Evolutionary conservation across 2,797 vertebrate species (phyloP).

Genomic region (Mallotus villosus): DNA sequence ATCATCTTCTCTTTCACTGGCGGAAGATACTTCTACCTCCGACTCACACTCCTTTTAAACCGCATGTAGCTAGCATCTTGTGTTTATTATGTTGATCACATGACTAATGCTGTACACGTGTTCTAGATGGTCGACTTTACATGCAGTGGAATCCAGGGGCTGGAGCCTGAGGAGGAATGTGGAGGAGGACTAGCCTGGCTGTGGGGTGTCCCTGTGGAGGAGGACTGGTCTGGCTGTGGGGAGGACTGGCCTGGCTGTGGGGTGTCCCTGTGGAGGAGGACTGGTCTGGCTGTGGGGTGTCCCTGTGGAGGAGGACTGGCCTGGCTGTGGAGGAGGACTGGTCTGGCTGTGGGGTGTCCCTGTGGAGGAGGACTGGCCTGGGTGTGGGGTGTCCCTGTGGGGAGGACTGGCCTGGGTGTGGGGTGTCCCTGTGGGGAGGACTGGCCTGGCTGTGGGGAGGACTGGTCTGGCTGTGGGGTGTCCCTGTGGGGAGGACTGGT

Average conservation of each 20-base stretch:
- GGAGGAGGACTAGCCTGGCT: slow-evolving; percentile 32
- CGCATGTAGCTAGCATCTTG: neutral
- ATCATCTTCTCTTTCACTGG: slow-evolving; percentile 4
- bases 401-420: slow-evolving; percentile 32
- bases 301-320: slow-evolving; percentile 37
- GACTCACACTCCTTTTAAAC: neutral
- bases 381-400: too few species aligned
- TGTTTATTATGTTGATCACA: slow-evolving; percentile 5
- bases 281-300: too few species aligned
- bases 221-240: slow-evolving; percentile 35
- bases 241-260: slow-evolving; percentile 33
- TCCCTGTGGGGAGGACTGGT: slow-evolving; percentile 38
- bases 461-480: slow-evolving; percentile 29
- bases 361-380: slow-evolving; percentile 34
- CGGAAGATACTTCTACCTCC: too few species aligned
- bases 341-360: too few species aligned
- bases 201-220: too few species aligned
- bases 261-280: slow-evolving; percentile 40
- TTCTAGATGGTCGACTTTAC: neutral
- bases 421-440: slow-evolving; percentile 41
- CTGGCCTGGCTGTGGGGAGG: slow-evolving; percentile 32
- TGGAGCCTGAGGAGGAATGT: slow-evolving; percentile 35
- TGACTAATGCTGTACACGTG: neutral
- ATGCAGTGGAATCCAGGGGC: slow-evolving; percentile 38
- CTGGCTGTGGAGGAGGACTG: slow-evolving; percentile 34